Evolutionary conservation across 1,140 invertebrate genomes (phyloP), one percentile per base, ranked within the genome.

Genomic region (Drosophila pandora): DNA sequence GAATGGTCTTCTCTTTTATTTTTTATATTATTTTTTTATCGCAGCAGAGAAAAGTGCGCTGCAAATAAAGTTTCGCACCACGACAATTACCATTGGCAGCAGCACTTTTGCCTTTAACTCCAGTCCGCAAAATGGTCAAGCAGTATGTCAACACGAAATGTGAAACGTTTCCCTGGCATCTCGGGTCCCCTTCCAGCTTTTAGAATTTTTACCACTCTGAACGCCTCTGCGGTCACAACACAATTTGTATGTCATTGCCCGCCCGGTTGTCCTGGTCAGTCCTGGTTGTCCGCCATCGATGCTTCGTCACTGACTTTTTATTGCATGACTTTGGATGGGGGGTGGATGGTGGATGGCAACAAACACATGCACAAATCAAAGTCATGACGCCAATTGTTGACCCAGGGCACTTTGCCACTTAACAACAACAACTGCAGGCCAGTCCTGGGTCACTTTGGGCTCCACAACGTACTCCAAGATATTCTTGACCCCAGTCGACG

Each of bases 171-270:
- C 12, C 10, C 12, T 8, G 22, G 62, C 61, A 47, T 7, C 9
- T 47, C 13, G 7, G 17, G 10, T 6, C 17, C 10, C 23, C 48
- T 23, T 2, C 50, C 17, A 5, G 17, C 9, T 21, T 17, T 25
- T 50, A 30, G 23, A 64, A 50, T 63, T 63, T 62, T 7, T 10
- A 10, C 21, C 17, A 21, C 21, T 32, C 37, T 21, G 39, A 25
- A 30, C 47, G 13, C 32, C 77, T 56, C 50, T 71, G 68, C 64
- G 81, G 82, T 80, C 73, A 81, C 73, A 74, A 69, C 65, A 85
- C 74, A 82, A 85, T 82, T 87, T 87, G 74, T 81, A 49, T 85
- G 64, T 87, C 82, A 78, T 87, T 87, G 64, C 54, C 69, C 57
- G 67, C 34, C 12, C 34, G 34, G 57, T 61, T 43, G 49, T 58